Base-by-base conservation (phyloP, 2,113 vertebrate species). In the Orcinus orca region DNA sequence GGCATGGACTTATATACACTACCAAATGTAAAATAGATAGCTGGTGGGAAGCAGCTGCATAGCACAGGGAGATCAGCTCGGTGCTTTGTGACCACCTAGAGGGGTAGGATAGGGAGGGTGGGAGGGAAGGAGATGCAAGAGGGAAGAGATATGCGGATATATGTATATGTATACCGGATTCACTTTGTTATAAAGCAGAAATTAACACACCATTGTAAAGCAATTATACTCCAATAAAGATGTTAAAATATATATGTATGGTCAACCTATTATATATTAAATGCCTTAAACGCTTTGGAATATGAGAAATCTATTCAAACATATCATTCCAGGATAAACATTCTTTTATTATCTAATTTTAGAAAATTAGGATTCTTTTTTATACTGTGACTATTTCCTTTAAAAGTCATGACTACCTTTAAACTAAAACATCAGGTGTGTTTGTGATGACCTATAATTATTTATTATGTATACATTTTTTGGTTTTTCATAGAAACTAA, bases 401-500 rank as follows among this genome's bases (percentile, higher is more conserved):
- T 90, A 85, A 67, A 95, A 93, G 15, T 55, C 44, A 33, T 95
- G 20, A 44, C 26, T 92, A 68, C 8, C 12, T 92, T 97, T 88
- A 90, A 76, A 71, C 11, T 83, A 86, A 96, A 93, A 88, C 0
- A 87, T 21, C 36, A 36, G 21, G 47, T 93, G 15, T 82, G 9
- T 38, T 84, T 89, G 38, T 88, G 33, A 71, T 77, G 31, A 96
- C 25, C 21, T 13, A 58, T 18, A 63, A 58, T 47, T 92, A 95
- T 26, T 70, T 88, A 76, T 18, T 47, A 67, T 53, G 29, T 87
- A 88, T 47, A 44, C 26, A 88, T 65, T 79, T 90, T 44, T 67
- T 67, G 18, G 0, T 82, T 38, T 50, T 93, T 81, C 3, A 65
- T 25, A 82, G 11, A 76, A 38, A 82, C 41, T 44, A 85, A 65